Base-by-base conservation (phyloP, 2,888 invertebrate species). In the Auanema freiburgensis region DNA sequence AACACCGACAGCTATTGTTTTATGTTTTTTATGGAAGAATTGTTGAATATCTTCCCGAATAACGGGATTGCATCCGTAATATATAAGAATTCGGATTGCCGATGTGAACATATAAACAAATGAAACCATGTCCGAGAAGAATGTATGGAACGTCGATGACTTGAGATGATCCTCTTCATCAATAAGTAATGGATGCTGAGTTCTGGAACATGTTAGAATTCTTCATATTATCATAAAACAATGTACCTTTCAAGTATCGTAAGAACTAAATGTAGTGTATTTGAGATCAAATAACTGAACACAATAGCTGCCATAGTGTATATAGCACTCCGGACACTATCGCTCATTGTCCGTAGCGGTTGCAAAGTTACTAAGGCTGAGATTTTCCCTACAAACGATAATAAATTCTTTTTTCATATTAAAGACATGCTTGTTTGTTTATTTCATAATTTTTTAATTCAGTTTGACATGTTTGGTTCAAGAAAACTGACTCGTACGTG, bases 291-390 rank as follows among this genome's bases (percentile, higher is more conserved):
- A 71, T 83, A 83, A 6, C 76, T 74, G n/a, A 76, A 67, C 25
- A 83, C 80, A 69, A 83, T 81, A 25, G 79, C 80, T 1, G 79
- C 72, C 81, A 83, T 81, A 8, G 81, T 82, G 59, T 78, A 77
- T 18, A 82, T 78, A 6, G 82, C 82, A 21, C 74, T 72, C 41
- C 77, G 76, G 57, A 77, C 81, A 2, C 68, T 44, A 14, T 68
- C 60, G 10, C 70, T 66, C 73, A 73, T 73, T 41, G 66, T 67
- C 62, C 71, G 70, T 44, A 73, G 49, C 0, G 72, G 70, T 23
- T 63, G 67, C 33, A 33, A 33, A 33, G 33, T 33, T 8, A 33
- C 33, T 10, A 73, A 65, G 2, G 70, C 66, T 14, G 69, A 54
- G 56, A 62, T 56, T 49, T 60, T 60, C 55, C 60, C 60, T 60